Base-by-base conservation (phyloP, 2,888 invertebrate genomes). In the Acrobasis suavella region DNA sequence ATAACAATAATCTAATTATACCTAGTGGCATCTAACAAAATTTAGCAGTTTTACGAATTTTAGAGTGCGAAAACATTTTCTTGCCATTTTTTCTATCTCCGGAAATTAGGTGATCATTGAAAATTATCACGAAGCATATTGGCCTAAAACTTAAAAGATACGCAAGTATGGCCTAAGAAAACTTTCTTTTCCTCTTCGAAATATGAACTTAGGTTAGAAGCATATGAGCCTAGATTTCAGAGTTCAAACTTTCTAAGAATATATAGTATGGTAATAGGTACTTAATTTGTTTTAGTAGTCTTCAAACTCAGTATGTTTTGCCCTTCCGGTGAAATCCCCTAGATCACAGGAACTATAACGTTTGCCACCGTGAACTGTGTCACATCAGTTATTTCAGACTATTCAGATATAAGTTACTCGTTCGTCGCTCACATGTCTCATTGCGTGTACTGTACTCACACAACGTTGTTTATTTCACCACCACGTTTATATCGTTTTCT, bases 321-420 rank as follows among this genome's bases (percentile, higher is more conserved):
- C 9, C 56, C 56, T 39, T 56, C 17, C 42, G n/a, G 42, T 42
- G 16, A 56, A 46, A 46, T 46, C 46, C 46, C 46, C 46, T 56
- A 56, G 56, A 56, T 56, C 56, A 56, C 56, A 56, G 56, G 56
- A 56, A 56, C 42, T 56, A 42, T 56, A 42, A 56, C 46, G 17
- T 56, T 56, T 42, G 56, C 56, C 5, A 10, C 16, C 56, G 42
- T 56, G 56, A 56, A 56, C 56, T 42, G 56, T 42, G 56, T 22
- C 56, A 56, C 42, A 56, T 56, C 14, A 56, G 56, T 42, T 56
- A 42, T 56, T 56, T 56, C 46, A 32, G 7, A 32, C 32, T 7
- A 32, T 32, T 32, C 7, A 42, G 46, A 42, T n/a, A 54, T 15
- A 55, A 8, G 46, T 46, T 46, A 14, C 46, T 46, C 46, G 46